Percentiles rank a stretch among this genome's conserved stretches.
Evolutionary conservation across 2,888 invertebrate species (phyloP).

Genomic region (Myopa testacea): DNA sequence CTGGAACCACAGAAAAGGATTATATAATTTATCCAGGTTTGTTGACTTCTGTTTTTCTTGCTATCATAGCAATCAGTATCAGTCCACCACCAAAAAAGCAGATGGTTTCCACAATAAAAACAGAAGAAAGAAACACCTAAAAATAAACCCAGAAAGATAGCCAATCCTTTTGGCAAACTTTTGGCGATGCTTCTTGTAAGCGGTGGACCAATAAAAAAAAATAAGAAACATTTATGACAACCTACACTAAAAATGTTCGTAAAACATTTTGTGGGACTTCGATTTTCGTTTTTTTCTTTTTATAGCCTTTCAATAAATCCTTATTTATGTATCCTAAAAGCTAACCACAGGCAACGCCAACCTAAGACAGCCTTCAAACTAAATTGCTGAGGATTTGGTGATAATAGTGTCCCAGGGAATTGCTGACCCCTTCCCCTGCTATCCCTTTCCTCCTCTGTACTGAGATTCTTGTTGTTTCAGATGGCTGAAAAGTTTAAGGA

Average conservation of each 20-base stretch:
- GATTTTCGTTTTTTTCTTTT: background rate
- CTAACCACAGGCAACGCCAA: background rate
- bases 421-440: background rate
- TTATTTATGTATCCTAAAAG: background rate
- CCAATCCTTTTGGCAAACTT: no score
- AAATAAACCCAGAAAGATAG: no score
- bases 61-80: no score
- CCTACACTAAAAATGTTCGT: background rate
- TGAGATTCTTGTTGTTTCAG: background rate
- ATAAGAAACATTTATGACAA: no score
- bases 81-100: no score
- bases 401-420: conserved; percentile 41
- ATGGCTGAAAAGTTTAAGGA: background rate
- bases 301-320: conserved; percentile 3
- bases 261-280: background rate
- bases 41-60: no score
- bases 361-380: conserved; percentile 35
- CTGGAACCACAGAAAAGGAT: no score
- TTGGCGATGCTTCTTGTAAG: no score
- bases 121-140: no score
- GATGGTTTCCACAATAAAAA: no score
- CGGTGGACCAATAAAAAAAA: no score
- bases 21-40: no score
- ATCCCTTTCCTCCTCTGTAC: background rate
- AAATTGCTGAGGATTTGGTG: conserved; percentile 41